Conservation (phyloP, 2,113 vertebrate species). For the Amazona guildingii region DNA sequence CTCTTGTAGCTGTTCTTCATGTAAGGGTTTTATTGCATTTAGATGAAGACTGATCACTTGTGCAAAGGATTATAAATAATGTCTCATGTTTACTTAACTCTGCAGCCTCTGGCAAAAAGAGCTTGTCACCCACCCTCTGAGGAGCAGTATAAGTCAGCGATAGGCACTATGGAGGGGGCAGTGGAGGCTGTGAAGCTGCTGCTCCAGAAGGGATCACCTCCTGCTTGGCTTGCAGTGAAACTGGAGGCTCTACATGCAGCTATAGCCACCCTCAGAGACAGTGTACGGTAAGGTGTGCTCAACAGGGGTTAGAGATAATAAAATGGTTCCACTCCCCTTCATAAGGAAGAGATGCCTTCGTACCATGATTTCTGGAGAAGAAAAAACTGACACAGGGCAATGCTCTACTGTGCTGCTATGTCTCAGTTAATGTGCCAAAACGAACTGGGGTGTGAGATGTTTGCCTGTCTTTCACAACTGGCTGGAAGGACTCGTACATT, state of each 20-base stretch:
- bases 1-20: background rate
- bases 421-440: background rate
- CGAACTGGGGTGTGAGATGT: background rate
- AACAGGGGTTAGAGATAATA: background rate
- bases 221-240: conserved; percentile 79
- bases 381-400: background rate
- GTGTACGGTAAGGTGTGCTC: background rate
- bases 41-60: background rate
- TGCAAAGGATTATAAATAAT: background rate
- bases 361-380: background rate
- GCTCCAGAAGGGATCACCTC: conserved; percentile 58
- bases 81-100: background rate
- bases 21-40: background rate
- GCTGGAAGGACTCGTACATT: background rate
- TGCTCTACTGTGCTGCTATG: background rate
- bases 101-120: conserved; percentile 84
- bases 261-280: conserved; percentile 53
- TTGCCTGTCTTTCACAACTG: background rate
- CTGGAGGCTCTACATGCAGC: conserved; percentile 78
- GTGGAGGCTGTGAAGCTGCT: conserved; percentile 79
- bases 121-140: conserved; percentile 74
- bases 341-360: background rate
- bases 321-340: background rate
- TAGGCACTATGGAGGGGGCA: conserved; percentile 77
- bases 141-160: conserved; percentile 78